Conservation (phyloP, 2,113 vertebrate genomes). For the Fulmarus glacialis region DNA sequence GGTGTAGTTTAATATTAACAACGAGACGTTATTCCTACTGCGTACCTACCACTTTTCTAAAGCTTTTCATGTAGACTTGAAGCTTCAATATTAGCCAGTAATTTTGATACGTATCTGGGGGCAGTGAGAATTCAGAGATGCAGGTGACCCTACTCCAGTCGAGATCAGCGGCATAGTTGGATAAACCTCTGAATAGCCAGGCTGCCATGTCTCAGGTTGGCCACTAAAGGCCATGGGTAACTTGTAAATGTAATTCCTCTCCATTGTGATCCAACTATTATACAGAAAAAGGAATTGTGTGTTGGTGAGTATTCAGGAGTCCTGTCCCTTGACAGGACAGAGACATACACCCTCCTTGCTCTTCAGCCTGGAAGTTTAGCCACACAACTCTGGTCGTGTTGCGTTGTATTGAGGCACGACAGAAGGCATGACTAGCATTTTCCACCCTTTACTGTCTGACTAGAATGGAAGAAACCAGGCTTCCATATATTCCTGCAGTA, state of each 20-base stretch:
- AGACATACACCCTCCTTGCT: not conserved
- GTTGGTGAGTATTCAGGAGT: not conserved
- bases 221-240: not conserved
- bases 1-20: not conserved
- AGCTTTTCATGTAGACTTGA: not conserved
- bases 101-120: not conserved
- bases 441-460: not conserved
- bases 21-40: not conserved
- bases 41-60: not conserved
- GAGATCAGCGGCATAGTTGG: accelerated
- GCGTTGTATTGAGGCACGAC: accelerated
- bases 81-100: not conserved
- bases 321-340: not conserved
- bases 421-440: not conserved
- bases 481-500: not conserved
- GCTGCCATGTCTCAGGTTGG: not conserved
- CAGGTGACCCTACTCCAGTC: not conserved
- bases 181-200: not conserved
- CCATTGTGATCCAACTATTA: accelerated
- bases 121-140: not conserved
- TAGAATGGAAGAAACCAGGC: not conserved
- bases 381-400: not conserved
- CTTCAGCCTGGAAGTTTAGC: not conserved
- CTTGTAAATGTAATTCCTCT: not conserved
- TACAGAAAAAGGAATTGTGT: not conserved